Conservation (phyloP, 1,140 invertebrate species). For the Campoletis sonorensis region DNA sequence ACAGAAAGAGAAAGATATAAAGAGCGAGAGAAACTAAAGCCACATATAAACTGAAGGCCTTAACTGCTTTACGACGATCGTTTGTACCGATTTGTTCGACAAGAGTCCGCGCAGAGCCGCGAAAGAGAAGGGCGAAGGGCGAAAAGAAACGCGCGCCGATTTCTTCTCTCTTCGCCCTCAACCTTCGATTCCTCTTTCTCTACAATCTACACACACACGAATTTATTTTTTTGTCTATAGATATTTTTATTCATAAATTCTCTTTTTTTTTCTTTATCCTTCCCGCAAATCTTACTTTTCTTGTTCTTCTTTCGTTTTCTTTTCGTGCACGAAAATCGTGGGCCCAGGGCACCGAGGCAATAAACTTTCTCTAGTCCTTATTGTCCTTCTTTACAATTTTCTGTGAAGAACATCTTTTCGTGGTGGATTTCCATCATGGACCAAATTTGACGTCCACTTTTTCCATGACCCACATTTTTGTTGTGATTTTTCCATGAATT, state of each 20-base stretch:
- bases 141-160: constrained; percentile 40
- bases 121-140: constrained; percentile 17
- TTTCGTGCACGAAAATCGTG: not conserved
- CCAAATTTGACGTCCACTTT: not conserved
- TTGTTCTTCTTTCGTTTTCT: not conserved
- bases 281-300: no score
- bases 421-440: no score
- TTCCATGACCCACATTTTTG: not conserved
- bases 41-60: constrained; percentile 70
- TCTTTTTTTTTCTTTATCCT: no score
- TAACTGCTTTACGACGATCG: constrained; percentile 78
- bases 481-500: no score
- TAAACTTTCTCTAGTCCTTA: not conserved
- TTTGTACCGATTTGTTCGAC: constrained; percentile 78
- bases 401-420: not conserved
- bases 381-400: not conserved
- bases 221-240: no score
- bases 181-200: constrained; percentile 32
- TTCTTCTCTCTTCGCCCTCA: constrained; percentile 28
- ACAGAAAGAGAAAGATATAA: constrained; percentile 43
- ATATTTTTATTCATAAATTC: no score
- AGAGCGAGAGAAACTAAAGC: constrained; percentile 63
- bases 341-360: not conserved
- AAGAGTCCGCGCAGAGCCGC: constrained; percentile 58
- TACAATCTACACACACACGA: not conserved